Base-by-base conservation (phyloP, 2,113 vertebrate species). In the Capricornis sumatraensis region DNA sequence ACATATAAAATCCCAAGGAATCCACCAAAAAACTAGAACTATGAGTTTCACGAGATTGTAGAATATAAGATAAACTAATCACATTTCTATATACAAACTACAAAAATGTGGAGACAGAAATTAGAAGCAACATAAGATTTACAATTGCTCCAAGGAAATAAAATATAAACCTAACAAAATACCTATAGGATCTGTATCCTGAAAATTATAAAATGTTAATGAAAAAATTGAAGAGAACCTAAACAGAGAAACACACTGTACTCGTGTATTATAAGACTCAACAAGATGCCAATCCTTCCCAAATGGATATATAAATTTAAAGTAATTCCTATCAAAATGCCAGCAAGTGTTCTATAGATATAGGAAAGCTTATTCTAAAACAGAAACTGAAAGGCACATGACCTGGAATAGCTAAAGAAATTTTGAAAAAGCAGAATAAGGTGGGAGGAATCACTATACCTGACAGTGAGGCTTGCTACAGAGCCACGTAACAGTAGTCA, bases 331-430 rank as follows among this genome's bases (percentile, higher is more conserved):
- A 95, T 40, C 5, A 74, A 89, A 88, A 89, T 57, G 17, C 25
- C 78, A 89, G 50, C 36, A 94, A 89, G 78, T 74, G 40, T 84
- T 89, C 47, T 71, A 16, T 30, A 89, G 30, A 74, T 57, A 89
- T 50, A 89, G 60, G 12, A 79, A 55, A 89, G 79, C 27, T 94
- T 83, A 89, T 71, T 89, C 86, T 94, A 94, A 83, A 94, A 94
- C 40, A 45, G 62, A 82, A 95, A 83, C 23, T 43, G 78, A 89
- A 89, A 83, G 87, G 78, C 12, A 83, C 40, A 50, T 47, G 60
- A 40, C 52, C 87, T 67, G 62, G 60, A 82, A 95, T 40, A 58
- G 87, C 78, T 74, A 74, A 89, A 47, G 84, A 89, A 94, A 95
- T 58, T 83, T 50, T 36, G 76, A 83, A 58, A 71, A 57, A 50